These are phyloP conservation scores for Labeo calbasu DNA, from an alignment of 2,797 vertebrate species.

Conservation along the genomic window DNA sequence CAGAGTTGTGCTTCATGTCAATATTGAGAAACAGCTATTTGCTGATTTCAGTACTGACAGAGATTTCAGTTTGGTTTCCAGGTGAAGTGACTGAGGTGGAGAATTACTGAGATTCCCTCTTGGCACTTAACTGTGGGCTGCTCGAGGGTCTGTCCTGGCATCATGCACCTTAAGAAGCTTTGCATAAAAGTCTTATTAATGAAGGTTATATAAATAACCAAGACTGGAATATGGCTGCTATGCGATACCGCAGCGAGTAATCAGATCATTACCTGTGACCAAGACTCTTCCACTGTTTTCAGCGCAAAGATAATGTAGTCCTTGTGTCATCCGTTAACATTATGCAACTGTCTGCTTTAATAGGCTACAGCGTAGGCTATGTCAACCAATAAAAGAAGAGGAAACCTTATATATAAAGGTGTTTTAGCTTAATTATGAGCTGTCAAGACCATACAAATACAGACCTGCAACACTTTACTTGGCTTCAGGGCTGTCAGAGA, in stretches of 20 bases:
- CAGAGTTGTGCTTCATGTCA: no score
- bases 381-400: conserved; percentile 11
- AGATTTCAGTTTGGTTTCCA: conserved; percentile 1
- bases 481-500: conserved; percentile 15
- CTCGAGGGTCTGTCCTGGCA: conserved; percentile 30
- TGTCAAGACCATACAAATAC: conserved; percentile 17
- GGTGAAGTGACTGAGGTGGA: conserved; percentile 1
- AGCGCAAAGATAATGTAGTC: conserved; percentile 3
- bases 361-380: neutral
- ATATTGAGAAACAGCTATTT: no score
- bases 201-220: conserved; percentile 27
- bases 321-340: neutral
- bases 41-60: neutral
- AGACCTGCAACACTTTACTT: neutral
- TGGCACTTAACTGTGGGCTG: conserved; percentile 23
- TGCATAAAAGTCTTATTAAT: conserved; percentile 36
- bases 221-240: neutral
- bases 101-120: conserved; percentile 14
- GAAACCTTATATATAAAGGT: conserved; percentile 13
- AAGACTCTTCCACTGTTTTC: neutral
- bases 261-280: conserved; percentile 23
- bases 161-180: conserved; percentile 12
- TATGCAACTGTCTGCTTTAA: conserved; percentile 15
- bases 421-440: conserved; percentile 44
- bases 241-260: neutral